Percentiles rank a stretch among this genome's conserved stretches.
These are phyloP conservation scores for Tuberolachnus salignus DNA, from an alignment of 2,888 invertebrate genomes.

Conservation along the genomic window DNA sequence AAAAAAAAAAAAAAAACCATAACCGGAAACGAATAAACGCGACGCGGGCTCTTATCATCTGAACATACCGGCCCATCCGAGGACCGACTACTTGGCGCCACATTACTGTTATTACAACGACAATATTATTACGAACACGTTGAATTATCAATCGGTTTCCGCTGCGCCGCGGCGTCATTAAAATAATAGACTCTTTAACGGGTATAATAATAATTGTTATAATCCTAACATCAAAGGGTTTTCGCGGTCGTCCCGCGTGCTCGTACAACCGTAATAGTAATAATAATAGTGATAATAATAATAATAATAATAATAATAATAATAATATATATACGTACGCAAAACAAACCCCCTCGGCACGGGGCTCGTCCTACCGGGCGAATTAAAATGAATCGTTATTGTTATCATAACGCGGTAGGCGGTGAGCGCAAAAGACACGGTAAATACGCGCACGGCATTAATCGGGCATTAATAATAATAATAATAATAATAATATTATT, in stretches of 20 bases:
- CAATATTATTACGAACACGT: background rate
- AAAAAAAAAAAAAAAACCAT: no score
- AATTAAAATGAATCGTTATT: conserved; percentile 40
- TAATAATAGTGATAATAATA: no score
- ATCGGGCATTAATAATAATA: no score
- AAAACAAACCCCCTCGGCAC: conserved; percentile 16
- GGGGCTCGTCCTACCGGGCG: conserved; percentile 3
- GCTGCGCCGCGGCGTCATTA: background rate
- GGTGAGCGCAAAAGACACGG: conserved; percentile 24
- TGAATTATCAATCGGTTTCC: conserved; percentile 38
- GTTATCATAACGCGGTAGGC: background rate
- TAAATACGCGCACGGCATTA: conserved; percentile 23
- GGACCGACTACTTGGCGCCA: background rate
- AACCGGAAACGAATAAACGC: no score
- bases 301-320: no score
- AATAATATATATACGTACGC: no score
- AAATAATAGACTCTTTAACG: conserved; percentile 31
- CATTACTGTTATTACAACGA: no score
- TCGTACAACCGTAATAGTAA: no score
- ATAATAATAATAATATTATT: no score
- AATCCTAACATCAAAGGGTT: conserved; percentile 39
- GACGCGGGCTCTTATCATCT: no score
- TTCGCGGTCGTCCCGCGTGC: conserved; percentile 5
- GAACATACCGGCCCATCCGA: no score
- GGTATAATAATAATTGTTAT: conserved; percentile 27